Base-by-base conservation (phyloP, 1,140 invertebrate species). In the Manduca sexta region DNA sequence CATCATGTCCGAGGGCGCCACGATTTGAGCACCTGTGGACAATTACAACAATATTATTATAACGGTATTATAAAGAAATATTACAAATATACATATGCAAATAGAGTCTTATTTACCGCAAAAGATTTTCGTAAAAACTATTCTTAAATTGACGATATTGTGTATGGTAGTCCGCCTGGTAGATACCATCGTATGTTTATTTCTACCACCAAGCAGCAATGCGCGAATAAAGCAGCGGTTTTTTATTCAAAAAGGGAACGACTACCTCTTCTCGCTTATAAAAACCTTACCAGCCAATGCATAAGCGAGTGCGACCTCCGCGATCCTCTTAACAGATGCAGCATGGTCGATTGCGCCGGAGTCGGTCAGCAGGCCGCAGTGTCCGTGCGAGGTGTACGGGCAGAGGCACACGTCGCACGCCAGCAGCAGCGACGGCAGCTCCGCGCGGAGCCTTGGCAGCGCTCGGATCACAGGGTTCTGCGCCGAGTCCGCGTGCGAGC, bases 1-100 rank as follows among this genome's bases (percentile, higher is more conserved):
- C 96, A 98, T 98, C 96, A 98, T 98, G 73, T 98, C 97, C 0
- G 96, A 98, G 8, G 97, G 97, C 7, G 97, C 97, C 7, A 98
- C 90, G 38, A 99, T 92, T 57, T 98, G 93, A 45, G 95, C 95
- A 49, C 96, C 96, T 95, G 71, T 21, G 81, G 78, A 63, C 47
- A 2, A 17, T 39, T 2, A 53, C 42, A 43, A 43, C 0, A 16
- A 43, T 44, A 15, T 0, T 26, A 35, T 4, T 13, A 35, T 4
- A 4, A 35, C 0, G 1, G 33, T 35, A 11, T n/a, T n/a, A n/a
- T n/a, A n/a, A n/a, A n/a, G n/a, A n/a, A n/a, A n/a, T n/a, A n/a
- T n/a, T n/a, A n/a, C n/a, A n/a, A n/a, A n/a, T n/a, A n/a, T n/a
- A n/a, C n/a, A n/a, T n/a, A n/a, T n/a, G n/a, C n/a, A n/a, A n/a